Evolutionary conservation across 2,797 vertebrate genomes (phyloP).

Genomic region (Dipus sagitta): DNA sequence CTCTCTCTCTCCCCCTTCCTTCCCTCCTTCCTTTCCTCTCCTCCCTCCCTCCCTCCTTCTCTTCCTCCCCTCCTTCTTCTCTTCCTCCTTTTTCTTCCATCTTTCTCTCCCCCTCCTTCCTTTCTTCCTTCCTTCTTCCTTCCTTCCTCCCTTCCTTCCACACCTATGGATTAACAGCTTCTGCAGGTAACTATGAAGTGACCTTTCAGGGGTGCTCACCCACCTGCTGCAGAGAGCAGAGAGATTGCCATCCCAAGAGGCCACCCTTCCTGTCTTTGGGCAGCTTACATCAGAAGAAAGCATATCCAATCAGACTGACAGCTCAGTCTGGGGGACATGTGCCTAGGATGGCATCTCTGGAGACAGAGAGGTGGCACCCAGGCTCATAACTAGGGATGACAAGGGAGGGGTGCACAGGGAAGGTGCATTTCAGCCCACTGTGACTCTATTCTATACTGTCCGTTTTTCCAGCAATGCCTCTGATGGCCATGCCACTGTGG

Average conservation of each 20-base stretch:
- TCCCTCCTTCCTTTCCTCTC: too few species aligned
- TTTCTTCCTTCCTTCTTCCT: too few species aligned
- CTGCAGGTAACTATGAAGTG: not conserved
- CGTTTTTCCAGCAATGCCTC: not conserved
- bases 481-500: not conserved
- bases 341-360: not conserved
- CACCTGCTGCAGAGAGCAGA: not conserved
- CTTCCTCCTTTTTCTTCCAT: not conserved
- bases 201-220: not conserved
- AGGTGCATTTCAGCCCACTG: not conserved
- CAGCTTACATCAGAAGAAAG: not conserved
- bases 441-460: not conserved
- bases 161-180: not conserved
- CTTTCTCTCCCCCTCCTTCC: not conserved
- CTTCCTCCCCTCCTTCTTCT: too few species aligned
- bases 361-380: not conserved
- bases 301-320: not conserved
- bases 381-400: not conserved
- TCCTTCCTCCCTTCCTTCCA: not conserved
- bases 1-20: too few species aligned
- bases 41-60: too few species aligned
- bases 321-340: not conserved
- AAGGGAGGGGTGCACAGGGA: not conserved
- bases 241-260: not conserved
- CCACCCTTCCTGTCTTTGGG: not conserved